These are phyloP conservation scores for Thumatha senex DNA, from an alignment of 2,888 invertebrate genomes.

Conservation along the genomic window DNA sequence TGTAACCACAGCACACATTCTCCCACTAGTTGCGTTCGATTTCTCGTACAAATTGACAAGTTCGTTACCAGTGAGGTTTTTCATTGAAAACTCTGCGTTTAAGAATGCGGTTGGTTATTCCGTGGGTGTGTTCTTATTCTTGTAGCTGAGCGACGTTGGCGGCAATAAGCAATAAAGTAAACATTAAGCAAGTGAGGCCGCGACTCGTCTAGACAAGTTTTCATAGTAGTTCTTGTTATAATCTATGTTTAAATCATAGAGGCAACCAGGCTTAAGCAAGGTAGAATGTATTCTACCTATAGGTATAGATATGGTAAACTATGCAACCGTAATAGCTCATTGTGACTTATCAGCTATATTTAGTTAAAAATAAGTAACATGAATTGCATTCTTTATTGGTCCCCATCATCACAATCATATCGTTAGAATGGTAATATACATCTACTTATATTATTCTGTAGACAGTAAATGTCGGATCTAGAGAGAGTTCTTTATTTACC, in stretches of 20 bases:
- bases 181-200: conserved; percentile 70
- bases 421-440: no score
- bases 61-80: conserved; percentile 30
- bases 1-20: conserved; percentile 49
- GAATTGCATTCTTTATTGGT: no score
- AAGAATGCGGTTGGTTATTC: conserved; percentile 45
- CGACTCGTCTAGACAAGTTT: conserved; percentile 49
- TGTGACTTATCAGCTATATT: no score
- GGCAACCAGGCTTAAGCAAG: background rate
- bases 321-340: no score
- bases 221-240: conserved; percentile 29
- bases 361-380: no score
- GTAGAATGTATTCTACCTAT: no score
- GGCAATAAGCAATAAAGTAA: conserved; percentile 76
- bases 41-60: conserved; percentile 55
- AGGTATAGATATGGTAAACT: no score
- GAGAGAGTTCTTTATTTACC: no score
- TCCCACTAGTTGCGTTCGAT: conserved; percentile 48
- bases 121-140: conserved; percentile 71
- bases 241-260: conserved; percentile 13
- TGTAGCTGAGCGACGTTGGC: conserved; percentile 62
- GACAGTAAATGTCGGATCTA: no score
- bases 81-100: conserved; percentile 43
- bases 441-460: no score
- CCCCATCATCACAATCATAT: no score